Percentiles rank a stretch among this genome's conserved stretches.
These are phyloP conservation scores for Caenorhabditis zanzibari DNA, from an alignment of 2,888 invertebrate genomes.

Conservation along the genomic window DNA sequence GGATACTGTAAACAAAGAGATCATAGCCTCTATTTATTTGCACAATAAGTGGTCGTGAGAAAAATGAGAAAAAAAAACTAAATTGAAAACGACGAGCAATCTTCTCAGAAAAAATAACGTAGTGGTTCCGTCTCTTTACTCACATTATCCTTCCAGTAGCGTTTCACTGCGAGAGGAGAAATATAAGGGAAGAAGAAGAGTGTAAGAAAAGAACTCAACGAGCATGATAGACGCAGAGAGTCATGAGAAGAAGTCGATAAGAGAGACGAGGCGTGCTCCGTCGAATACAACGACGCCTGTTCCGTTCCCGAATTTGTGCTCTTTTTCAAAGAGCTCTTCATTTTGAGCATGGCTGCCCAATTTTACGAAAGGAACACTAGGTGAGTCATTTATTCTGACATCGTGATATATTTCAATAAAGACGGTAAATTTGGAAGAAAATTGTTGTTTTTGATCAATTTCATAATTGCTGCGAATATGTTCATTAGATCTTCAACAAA, in stretches of 20 bases:
- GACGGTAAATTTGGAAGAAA: too few species aligned
- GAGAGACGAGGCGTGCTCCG: slow-evolving; percentile 42
- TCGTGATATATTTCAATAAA: too few species aligned
- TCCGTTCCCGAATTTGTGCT: slow-evolving; percentile 34
- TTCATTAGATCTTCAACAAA: not conserved
- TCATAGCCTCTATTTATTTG: not conserved
- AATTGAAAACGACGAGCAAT: not conserved
- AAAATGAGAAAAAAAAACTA: slow-evolving; percentile 12
- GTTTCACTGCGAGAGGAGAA: slow-evolving; percentile 19
- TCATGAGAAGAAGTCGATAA: slow-evolving; percentile 65
- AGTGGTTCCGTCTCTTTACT: not conserved
- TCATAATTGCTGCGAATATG: too few species aligned
- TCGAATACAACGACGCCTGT: slow-evolving; percentile 37
- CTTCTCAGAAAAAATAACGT: not conserved
- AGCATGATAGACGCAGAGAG: slow-evolving; percentile 50
- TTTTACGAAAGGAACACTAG: slow-evolving; percentile 73
- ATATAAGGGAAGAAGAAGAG: slow-evolving; percentile 35
- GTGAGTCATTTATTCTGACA: slow-evolving; percentile 36
- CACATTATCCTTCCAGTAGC: slow-evolving; percentile 33
- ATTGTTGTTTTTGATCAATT: too few species aligned
- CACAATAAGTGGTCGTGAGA: not conserved
- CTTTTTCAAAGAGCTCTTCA: slow-evolving; percentile 41
- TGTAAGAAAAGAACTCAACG: not conserved
- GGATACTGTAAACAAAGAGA: slow-evolving; percentile 1
- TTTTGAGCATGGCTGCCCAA: slow-evolving; percentile 67